phyloP scores from a whole-genome alignment of 2,113 vertebrate genomes.

The Myotis davidii region DNA sequence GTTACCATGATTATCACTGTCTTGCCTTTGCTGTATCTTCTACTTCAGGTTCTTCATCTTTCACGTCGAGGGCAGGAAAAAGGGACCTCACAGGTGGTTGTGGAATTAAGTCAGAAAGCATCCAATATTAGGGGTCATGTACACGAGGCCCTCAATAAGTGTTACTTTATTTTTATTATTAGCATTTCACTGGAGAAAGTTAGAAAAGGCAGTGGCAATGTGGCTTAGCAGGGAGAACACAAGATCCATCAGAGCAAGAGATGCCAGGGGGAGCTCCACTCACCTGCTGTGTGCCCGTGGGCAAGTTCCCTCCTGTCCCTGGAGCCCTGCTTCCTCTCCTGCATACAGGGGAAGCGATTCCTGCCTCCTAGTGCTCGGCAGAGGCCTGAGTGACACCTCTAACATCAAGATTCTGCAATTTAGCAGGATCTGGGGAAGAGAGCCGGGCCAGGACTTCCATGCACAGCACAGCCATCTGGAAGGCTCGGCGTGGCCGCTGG shows the following conservation, averaged over 20 bases:
- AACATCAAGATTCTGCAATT: not conserved
- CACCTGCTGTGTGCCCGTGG: fast-evolving
- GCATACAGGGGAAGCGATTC: not conserved
- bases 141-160: not conserved
- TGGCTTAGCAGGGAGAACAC: not conserved
- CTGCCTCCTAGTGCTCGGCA: not conserved
- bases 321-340: not conserved
- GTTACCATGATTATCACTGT: not conserved
- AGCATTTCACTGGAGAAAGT: not conserved
- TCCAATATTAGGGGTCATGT: not conserved
- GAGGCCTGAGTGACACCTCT: not conserved
- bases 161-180: not conserved
- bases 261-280: not conserved
- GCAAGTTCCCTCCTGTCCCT: not conserved
- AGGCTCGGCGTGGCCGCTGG: not conserved
- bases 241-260: not conserved
- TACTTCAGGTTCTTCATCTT: not conserved
- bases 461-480: conserved; percentile 29
- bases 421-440: not conserved
- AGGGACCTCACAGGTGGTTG: not conserved
- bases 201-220: not conserved
- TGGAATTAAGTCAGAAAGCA: not conserved
- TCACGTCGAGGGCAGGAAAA: not conserved
- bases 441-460: not conserved
- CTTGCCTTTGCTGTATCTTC: not conserved